Base-by-base conservation (phyloP, 2,797 vertebrate genomes). In the Hyperoplus lanceolatus region DNA sequence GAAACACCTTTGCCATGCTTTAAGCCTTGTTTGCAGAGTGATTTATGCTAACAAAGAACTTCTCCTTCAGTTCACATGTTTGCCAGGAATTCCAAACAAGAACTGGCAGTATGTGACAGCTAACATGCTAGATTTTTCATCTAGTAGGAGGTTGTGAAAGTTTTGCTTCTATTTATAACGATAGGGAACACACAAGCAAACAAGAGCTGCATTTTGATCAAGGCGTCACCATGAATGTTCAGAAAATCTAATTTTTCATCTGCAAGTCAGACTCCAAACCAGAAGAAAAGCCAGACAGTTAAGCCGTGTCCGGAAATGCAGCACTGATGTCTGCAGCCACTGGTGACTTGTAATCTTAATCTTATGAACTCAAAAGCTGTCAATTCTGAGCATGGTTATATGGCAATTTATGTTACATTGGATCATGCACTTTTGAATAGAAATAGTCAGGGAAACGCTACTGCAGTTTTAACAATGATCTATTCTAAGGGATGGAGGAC, bases 21-120 rank as follows among this genome's bases (percentile, higher is more conserved):
- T 49, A 81, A 62, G 73, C 75, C 77, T 71, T 82, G 73, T 89
- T 89, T 89, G 80, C 78, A 73, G 51, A 78, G 29, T 41, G 59
- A 71, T 77, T 75, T 81, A 87, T 89, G 79, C 69, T 85, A 85
- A 84, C 81, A 57, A 75, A 38, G 45, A 76, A n/a, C 5, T 15
- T 79, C 64, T 73, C 15, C 62, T 76, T 74, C 56, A 60, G 53
- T 75, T 82, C 66, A 67, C 53, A 77, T 77, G 38, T 72, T 80
- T 85, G 49, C 68, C 1, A 55, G 43, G 60, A 62, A 72, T 77
- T 61, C 0, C 8, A 81, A 81, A 88, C 61, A 51, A 80, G 78
- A 82, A 58, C 58, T 77, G 70, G 57, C 53, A 71, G 72, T 10
- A 69, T 72, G 71, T 87, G 86, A 89, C 85, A 83, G 75, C 49